phyloP scores from a whole-genome alignment of 1,140 invertebrate genomes.

The Acromyrmex echinatior region DNA sequence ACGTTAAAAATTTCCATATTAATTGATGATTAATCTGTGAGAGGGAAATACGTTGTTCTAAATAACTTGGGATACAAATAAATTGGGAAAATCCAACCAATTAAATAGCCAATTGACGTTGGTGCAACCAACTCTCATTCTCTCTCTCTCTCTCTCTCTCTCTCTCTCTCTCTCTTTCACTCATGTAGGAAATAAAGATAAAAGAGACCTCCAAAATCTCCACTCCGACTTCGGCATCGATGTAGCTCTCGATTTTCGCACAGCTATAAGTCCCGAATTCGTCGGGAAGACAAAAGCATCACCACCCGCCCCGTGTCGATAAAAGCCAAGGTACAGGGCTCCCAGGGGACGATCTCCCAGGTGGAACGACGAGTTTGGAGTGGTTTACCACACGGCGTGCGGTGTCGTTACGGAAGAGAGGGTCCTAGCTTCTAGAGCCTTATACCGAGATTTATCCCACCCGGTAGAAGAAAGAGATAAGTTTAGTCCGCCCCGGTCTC shows the following conservation, averaged over 20 bases:
- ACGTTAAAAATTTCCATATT: neutral
- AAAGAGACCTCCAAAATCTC: slow-evolving; percentile 80
- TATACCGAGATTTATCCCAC: slow-evolving; percentile 22
- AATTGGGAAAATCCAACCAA: slow-evolving; percentile 8
- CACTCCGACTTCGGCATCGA: slow-evolving; percentile 79
- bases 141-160: neutral
- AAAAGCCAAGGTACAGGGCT: slow-evolving; percentile 38
- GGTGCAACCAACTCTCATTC: slow-evolving; percentile 9
- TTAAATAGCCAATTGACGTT: neutral
- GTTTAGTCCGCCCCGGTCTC: slow-evolving; percentile 37
- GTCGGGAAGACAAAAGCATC: slow-evolving; percentile 64
- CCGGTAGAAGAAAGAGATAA: slow-evolving; percentile 21
- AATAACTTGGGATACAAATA: neutral
- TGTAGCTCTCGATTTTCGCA: slow-evolving; percentile 66
- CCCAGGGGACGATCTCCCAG: slow-evolving; percentile 46
- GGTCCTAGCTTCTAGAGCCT: neutral
- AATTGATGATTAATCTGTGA: neutral
- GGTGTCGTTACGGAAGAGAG: slow-evolving; percentile 37
- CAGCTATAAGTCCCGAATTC: slow-evolving; percentile 54
- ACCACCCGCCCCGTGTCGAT: slow-evolving; percentile 37
- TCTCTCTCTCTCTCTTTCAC: neutral
- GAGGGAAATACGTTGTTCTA: neutral
- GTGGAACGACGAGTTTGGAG: slow-evolving; percentile 31
- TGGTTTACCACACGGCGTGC: slow-evolving; percentile 18
- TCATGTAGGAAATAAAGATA: slow-evolving; percentile 65